These are phyloP conservation scores for Clarias fuscus DNA, from an alignment of 2,797 vertebrate species.

Conservation along the genomic window DNA sequence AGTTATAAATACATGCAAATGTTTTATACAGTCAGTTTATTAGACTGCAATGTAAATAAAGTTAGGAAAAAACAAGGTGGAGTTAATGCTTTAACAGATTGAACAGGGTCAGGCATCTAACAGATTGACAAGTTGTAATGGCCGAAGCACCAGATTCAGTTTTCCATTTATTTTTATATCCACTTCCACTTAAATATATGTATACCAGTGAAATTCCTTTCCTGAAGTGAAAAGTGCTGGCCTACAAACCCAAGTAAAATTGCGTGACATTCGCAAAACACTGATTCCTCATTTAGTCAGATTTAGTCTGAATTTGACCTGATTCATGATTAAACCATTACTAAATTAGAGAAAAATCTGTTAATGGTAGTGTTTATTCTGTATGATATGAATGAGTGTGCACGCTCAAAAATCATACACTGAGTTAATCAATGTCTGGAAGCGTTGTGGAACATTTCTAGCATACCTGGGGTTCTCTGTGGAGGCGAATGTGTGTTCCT, in stretches of 20 bases:
- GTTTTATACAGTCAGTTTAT: neutral
- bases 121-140: neutral
- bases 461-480: constrained; percentile 81
- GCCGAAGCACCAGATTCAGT: neutral
- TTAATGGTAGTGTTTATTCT: too few relatives aligned
- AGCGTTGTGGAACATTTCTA: constrained; percentile 41
- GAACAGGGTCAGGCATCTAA: neutral
- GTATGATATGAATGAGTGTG: too few relatives aligned
- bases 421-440: neutral
- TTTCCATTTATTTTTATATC: neutral
- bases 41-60: neutral
- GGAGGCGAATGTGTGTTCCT: constrained; percentile 78
- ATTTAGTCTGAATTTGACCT: neutral
- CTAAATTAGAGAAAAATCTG: neutral
- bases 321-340: neutral
- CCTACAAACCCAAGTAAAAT: neutral
- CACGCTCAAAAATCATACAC: neutral
- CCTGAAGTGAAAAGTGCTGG: neutral
- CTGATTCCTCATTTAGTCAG: neutral
- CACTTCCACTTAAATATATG: neutral
- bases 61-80: neutral
- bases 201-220: neutral
- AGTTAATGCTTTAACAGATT: neutral
- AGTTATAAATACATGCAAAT: neutral
- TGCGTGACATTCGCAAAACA: neutral